Evolutionary conservation across 2,797 vertebrate genomes (phyloP).

Genomic region (Notamacropus eugenii): DNA sequence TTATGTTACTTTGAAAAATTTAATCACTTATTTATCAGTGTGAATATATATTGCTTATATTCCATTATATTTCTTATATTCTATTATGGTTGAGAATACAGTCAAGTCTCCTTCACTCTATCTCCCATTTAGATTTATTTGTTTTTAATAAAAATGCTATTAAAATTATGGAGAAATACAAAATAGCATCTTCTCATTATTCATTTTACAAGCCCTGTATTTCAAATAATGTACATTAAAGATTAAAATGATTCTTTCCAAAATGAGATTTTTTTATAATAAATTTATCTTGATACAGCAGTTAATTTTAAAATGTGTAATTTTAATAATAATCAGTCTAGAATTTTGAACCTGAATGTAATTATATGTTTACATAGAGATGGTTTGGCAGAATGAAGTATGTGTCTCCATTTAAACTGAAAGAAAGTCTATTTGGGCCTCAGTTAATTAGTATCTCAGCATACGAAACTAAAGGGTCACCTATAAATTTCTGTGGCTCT

Average conservation of each 20-base stretch:
- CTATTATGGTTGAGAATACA: constrained; percentile 36
- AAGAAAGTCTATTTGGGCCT: constrained; percentile 57
- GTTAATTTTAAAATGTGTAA: constrained; percentile 4
- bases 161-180: constrained; percentile 47
- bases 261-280: constrained; percentile 57
- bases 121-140: constrained; percentile 36
- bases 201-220: constrained; percentile 58
- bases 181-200: constrained; percentile 50
- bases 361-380: constrained; percentile 67
- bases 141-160: constrained; percentile 31
- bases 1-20: constrained; percentile 47
- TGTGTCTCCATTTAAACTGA: constrained; percentile 70
- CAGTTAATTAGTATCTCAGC: constrained; percentile 73
- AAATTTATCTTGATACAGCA: constrained; percentile 56
- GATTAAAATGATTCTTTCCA: constrained; percentile 42
- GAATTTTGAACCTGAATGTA: constrained; percentile 52
- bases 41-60: constrained; percentile 1
- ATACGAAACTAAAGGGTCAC: constrained; percentile 71
- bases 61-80: neutral
- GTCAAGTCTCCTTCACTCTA: constrained; percentile 11
- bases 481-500: constrained; percentile 34
- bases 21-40: neutral
- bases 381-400: constrained; percentile 61
- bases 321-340: constrained; percentile 52
- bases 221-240: constrained; percentile 68